Conservation (phyloP, 2,888 invertebrate genomes). For the Rotaria sp. region DNA sequence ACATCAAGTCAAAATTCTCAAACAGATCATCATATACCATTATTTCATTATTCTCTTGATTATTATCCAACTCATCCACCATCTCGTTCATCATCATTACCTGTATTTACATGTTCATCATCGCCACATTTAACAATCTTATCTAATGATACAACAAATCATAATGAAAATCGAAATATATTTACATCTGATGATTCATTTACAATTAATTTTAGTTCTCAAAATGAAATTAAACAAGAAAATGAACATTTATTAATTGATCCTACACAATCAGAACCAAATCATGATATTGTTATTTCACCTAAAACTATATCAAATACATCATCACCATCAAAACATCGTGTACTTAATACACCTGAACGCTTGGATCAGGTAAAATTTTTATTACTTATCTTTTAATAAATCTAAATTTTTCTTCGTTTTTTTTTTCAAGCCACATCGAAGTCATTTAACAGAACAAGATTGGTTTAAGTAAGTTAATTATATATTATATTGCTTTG, state of each 20-base stretch:
- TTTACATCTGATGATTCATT: not conserved
- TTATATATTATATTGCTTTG: too few species aligned
- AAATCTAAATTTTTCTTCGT: not conserved
- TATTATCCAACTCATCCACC: not conserved
- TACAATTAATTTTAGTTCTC: not conserved
- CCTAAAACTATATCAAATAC: constrained; percentile 10
- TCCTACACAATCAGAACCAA: not conserved
- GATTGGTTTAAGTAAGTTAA: not conserved
- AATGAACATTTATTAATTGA: not conserved
- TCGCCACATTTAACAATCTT: not conserved
- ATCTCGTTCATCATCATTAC: not conserved
- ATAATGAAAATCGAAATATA: not conserved
- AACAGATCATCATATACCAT: not conserved
- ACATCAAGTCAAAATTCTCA: not conserved
- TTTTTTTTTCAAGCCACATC: not conserved
- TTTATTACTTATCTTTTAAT: not conserved
- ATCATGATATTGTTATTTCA: not conserved
- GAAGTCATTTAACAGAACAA: not conserved
- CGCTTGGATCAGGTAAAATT: constrained; percentile 15
- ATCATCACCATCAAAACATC: constrained; percentile 13
- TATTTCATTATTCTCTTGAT: not conserved
- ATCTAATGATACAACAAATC: not conserved
- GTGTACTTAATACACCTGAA: constrained; percentile 18
- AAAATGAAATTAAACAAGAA: not conserved
- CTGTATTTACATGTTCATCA: not conserved